Evolutionary conservation across 2,888 invertebrate genomes (phyloP).

Genomic region (Meta bourneti): DNA sequence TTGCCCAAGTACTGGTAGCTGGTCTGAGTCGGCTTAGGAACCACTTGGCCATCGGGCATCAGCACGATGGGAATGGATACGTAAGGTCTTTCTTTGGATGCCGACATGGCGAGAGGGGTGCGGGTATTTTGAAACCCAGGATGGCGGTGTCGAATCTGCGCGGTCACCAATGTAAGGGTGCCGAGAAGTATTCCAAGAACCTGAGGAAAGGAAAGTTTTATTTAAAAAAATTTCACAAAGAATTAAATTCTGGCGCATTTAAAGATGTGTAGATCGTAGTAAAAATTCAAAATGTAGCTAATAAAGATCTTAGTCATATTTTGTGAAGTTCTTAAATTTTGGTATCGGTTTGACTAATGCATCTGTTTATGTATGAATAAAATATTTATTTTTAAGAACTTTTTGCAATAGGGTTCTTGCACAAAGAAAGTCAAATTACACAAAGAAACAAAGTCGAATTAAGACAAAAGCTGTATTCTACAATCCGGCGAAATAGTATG

Average conservation of each 20-base stretch:
- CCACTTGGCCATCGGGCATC: slow-evolving; percentile 49
- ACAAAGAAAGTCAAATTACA: too few relatives aligned
- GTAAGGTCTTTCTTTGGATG: slow-evolving; percentile 50
- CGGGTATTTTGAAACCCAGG: slow-evolving; percentile 23
- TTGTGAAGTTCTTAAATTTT: too few relatives aligned
- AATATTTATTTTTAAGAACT: too few relatives aligned
- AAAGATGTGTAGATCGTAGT: too few relatives aligned
- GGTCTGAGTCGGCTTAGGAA: slow-evolving; percentile 31
- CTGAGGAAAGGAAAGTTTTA: slow-evolving; percentile 1
- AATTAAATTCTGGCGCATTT: background rate
- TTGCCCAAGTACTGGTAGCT: slow-evolving; percentile 44
- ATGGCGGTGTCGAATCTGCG: background rate
- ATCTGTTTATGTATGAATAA: too few relatives aligned
- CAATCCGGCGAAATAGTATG: too few relatives aligned
- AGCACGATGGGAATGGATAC: slow-evolving; percentile 68
- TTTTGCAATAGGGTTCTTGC: too few relatives aligned
- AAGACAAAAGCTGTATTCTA: too few relatives aligned
- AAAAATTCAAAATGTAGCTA: too few relatives aligned
- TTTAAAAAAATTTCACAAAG: background rate
- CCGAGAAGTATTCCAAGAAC: slow-evolving; percentile 21
- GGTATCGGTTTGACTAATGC: too few relatives aligned
- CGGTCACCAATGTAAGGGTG: background rate
- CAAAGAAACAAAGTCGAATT: too few relatives aligned
- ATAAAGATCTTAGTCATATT: too few relatives aligned
- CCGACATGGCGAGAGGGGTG: slow-evolving; percentile 35